phyloP scores from a whole-genome alignment of 2,888 invertebrate genomes.

The Tenthredo scrophulariae region DNA sequence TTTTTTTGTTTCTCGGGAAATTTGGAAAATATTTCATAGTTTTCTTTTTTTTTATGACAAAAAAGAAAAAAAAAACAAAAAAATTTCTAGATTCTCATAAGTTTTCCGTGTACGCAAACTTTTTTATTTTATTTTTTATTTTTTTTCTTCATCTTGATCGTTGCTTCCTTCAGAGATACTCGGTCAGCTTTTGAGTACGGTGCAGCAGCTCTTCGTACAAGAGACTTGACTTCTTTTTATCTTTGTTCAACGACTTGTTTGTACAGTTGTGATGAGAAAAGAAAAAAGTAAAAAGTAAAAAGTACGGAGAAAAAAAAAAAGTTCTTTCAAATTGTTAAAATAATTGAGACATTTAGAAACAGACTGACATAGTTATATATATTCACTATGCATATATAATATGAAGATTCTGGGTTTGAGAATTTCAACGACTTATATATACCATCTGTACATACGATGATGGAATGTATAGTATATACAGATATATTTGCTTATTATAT shows the following conservation, averaged over 20 bases:
- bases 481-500: no score
- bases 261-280: conserved; percentile 17
- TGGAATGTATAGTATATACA: not conserved
- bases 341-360: conserved; percentile 17
- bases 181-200: not conserved
- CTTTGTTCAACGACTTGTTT: not conserved
- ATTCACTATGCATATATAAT: not conserved
- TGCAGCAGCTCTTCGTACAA: not conserved
- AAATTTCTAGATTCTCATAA: no score
- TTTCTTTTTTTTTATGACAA: no score
- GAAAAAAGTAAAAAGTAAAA: not conserved
- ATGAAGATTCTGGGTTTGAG: not conserved
- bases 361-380: no score
- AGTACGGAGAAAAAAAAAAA: not conserved
- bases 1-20: no score
- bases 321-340: conserved; percentile 16
- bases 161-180: no score
- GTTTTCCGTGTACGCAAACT: no score
- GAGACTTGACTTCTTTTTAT: conserved; percentile 3
- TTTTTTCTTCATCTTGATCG: no score
- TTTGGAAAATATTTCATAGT: no score
- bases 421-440: no score
- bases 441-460: not conserved
- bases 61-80: no score
- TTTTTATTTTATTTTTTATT: no score